Evolutionary conservation across 1,140 invertebrate genomes (phyloP).

Genomic region (Trissolcus basalis): DNA sequence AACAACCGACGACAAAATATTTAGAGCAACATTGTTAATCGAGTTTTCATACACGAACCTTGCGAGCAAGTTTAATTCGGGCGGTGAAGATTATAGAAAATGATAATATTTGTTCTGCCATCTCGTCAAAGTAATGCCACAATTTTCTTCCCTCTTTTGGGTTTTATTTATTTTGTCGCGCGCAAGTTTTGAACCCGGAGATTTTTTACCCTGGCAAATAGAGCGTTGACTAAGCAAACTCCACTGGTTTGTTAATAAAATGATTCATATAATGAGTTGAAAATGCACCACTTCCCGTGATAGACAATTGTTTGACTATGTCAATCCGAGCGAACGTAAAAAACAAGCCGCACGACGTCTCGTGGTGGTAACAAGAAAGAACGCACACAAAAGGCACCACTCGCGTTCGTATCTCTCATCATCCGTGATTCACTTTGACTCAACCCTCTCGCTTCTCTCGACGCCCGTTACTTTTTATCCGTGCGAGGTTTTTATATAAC

Average conservation of each 20-base stretch:
- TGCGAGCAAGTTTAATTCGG: too few species aligned
- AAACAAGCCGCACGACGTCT: conserved; percentile 30
- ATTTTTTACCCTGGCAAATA: too few species aligned
- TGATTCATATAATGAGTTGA: conserved; percentile 30
- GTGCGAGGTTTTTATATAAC: conserved; percentile 8
- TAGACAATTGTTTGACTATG: conserved; percentile 36
- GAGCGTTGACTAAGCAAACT: too few species aligned
- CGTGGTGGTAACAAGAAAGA: conserved; percentile 17
- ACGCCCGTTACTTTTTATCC: conserved; percentile 9
- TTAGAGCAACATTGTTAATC: neutral
- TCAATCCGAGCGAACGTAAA: conserved; percentile 28
- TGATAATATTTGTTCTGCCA: too few species aligned
- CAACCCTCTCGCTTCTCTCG: conserved; percentile 15
- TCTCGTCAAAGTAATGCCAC: too few species aligned
- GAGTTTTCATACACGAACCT: too few species aligned
- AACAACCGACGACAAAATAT: neutral
- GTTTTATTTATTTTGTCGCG: too few species aligned
- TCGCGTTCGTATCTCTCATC: conserved; percentile 17
- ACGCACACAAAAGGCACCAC: conserved; percentile 22
- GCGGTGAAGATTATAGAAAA: too few species aligned
- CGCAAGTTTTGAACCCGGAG: too few species aligned
- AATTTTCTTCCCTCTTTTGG: too few species aligned
- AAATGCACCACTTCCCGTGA: conserved; percentile 18
- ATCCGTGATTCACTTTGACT: conserved; percentile 9
- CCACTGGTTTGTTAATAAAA: conserved; percentile 13